These are phyloP conservation scores for Artibeus jamaicensis DNA, from an alignment of 2,797 vertebrate genomes.

Conservation along the genomic window DNA sequence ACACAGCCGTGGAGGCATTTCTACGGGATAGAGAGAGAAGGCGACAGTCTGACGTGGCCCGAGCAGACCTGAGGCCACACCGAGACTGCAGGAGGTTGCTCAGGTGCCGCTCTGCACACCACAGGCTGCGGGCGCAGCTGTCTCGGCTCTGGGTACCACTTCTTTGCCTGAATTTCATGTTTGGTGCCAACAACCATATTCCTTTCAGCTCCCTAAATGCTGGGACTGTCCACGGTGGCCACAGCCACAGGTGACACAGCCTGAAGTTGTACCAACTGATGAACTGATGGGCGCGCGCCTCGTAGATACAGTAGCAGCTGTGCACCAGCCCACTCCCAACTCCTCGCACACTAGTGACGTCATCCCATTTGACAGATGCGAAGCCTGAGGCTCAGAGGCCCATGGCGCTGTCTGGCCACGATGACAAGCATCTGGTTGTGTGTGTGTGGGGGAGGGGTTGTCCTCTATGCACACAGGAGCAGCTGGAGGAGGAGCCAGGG, in stretches of 20 bases:
- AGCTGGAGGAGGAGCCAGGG: fast-evolving
- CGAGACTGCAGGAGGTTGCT: fast-evolving
- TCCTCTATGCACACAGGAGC: fast-evolving
- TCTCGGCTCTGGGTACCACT: fast-evolving
- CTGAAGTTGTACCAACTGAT: fast-evolving
- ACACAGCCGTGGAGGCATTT: constrained; percentile 89
- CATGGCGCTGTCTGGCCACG: not conserved
- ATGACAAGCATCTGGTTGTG: fast-evolving
- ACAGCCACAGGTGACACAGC: not conserved
- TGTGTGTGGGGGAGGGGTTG: too few relatives aligned
- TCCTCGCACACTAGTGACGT: fast-evolving
- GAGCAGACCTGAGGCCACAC: not conserved
- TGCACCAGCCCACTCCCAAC: not conserved
- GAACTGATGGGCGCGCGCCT: fast-evolving
- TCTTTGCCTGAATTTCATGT: not conserved
- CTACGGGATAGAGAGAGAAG: constrained; percentile 76
- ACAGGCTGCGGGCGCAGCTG: fast-evolving
- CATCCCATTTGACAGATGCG: not conserved
- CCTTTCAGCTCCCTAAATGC: not conserved
- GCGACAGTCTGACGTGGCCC: fast-evolving
- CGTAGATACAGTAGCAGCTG: fast-evolving
- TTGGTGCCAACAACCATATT: fast-evolving
- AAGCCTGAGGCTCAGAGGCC: not conserved
- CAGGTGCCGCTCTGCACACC: fast-evolving
- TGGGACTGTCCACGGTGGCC: not conserved